Evolutionary conservation across 2,113 vertebrate species (phyloP).

Genomic region (Camelus dromedarius): DNA sequence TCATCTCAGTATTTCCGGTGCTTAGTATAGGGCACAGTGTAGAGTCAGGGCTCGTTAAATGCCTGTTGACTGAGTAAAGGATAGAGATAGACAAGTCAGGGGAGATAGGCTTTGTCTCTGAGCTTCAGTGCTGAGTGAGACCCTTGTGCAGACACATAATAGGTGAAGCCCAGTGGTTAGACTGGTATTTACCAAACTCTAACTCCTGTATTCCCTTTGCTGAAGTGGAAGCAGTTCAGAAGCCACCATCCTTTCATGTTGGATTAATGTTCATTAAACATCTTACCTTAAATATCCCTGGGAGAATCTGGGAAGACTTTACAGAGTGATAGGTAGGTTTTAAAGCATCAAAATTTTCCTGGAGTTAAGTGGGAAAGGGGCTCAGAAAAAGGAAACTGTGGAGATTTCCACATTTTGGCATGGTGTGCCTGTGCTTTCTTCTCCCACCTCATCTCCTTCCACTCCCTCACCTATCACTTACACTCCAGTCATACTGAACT

Average conservation of each 20-base stretch:
- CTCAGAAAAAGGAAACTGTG: background rate
- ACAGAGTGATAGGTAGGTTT: background rate
- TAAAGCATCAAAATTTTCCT: conserved; percentile 19
- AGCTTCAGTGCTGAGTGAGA: background rate
- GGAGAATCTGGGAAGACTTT: background rate
- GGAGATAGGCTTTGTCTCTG: background rate
- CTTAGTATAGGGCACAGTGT: background rate
- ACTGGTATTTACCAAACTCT: background rate
- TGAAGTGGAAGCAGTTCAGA: background rate
- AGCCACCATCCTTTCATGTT: background rate
- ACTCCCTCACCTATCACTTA: background rate
- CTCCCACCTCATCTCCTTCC: background rate
- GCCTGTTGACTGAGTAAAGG: background rate
- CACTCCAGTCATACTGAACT: background rate
- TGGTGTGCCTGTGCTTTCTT: background rate
- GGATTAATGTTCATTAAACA: background rate
- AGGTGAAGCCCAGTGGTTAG: background rate
- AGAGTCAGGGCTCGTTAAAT: background rate
- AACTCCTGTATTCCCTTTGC: background rate
- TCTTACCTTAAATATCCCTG: background rate
- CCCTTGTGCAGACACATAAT: background rate
- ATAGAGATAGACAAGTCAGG: background rate
- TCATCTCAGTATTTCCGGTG: background rate
- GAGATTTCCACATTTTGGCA: background rate
- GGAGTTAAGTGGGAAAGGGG: background rate